Base-by-base conservation (phyloP, 1,140 invertebrate species). In the Branchinecta lindahli region DNA sequence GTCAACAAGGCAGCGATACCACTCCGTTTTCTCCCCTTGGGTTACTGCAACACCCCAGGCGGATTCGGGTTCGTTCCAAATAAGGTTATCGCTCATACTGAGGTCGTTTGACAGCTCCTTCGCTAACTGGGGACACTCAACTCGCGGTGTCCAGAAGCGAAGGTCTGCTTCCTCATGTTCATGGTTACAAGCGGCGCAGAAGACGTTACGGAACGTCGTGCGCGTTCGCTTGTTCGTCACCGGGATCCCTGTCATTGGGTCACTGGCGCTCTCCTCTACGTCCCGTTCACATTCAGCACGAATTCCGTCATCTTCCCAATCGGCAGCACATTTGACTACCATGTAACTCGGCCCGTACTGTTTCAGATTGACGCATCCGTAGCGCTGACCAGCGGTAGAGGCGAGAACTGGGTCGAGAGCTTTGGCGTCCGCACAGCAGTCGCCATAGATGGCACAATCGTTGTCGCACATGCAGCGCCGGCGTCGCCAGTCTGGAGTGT, bases 181-280 rank as follows among this genome's bases (percentile, higher is more conserved):
- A 12, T 77, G 75, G 75, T 85, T 81, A 73, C 84, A 86, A 7
- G 80, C 69, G 0, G 84, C 83, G 73, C 84, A 86, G 75, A 79
- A 82, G 21, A 79, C 75, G 73, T 85, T 86, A 67, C 78, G 78
- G 75, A 83, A 86, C 0, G 83, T 84, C 45, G 80, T 71, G 4
- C 81, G 79, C 0, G 80, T 75, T 10, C 68, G 66, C 44, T 75
- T 73, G 67, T 78, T 78, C 0, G 82, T 83, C 8, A 82, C 80
- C 0, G 82, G 82, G 45, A 81, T 75, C 9, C 73, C 73, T 0
- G 75, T 71, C 67, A 83, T 69, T 9, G 82, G 82, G 74, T 83
- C 82, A 8, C 68, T 47, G 8, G 73, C 67, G 10, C 72, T 69
- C 7, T 71, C 66, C 66, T 72, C 71, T 72, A 69, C 79, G 80